These are phyloP conservation scores for Cephalotes varians DNA, from an alignment of 2,888 invertebrate genomes.

Conservation along the genomic window DNA sequence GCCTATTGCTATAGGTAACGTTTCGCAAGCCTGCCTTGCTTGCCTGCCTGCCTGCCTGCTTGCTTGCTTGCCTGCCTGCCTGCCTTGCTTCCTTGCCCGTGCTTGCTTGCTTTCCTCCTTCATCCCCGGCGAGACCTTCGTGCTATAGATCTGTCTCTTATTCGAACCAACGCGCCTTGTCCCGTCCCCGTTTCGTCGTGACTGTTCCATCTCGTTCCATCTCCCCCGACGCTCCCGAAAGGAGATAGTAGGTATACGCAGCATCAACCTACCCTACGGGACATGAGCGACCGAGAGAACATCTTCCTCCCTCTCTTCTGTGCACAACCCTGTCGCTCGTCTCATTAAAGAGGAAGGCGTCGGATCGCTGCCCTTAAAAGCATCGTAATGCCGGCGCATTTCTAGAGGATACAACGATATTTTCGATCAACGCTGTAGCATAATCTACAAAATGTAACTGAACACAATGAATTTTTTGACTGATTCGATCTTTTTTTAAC, in stretches of 20 bases:
- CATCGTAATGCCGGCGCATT: conserved; percentile 46
- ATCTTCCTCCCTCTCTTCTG: conserved; percentile 60
- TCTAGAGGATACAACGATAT: conserved; percentile 21
- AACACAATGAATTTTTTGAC: not conserved
- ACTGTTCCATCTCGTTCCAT: conserved; percentile 76
- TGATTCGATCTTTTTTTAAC: not conserved
- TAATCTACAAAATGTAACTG: not conserved
- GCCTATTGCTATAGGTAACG: conserved; percentile 84
- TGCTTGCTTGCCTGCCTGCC: conserved; percentile 59
- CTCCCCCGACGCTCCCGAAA: conserved; percentile 75
- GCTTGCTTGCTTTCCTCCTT: conserved; percentile 74
- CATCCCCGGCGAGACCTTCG: conserved; percentile 66
- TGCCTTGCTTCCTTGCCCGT: conserved; percentile 64
- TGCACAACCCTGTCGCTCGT: conserved; percentile 56
- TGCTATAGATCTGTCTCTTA: conserved; percentile 84
- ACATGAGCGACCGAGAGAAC: conserved; percentile 79
- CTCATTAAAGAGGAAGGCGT: conserved; percentile 77
- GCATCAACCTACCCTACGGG: conserved; percentile 81
- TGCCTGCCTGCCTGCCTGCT: conserved; percentile 73
- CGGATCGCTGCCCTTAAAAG: conserved; percentile 61
- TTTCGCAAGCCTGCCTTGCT: conserved; percentile 80
- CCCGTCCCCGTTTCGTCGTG: conserved; percentile 71
- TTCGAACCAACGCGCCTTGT: conserved; percentile 83
- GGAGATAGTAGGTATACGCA: conserved; percentile 75
- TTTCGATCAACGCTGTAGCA: conserved; percentile 40